Evolutionary conservation across 2,888 invertebrate species (phyloP).

Genomic region (Sesamia inferens): DNA sequence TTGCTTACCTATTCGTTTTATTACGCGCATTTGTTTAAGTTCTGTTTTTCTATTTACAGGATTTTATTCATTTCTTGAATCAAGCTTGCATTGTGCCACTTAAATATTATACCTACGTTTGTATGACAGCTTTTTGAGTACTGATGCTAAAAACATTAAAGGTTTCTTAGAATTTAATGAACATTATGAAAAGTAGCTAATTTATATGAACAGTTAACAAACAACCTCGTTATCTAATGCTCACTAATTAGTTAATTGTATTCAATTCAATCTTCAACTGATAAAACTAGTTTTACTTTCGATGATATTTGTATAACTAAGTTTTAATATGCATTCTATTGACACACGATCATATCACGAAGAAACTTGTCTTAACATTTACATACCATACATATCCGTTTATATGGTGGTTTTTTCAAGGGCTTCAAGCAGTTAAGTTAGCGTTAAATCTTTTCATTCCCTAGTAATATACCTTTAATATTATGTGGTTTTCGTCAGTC

Average conservation of each 20-base stretch:
- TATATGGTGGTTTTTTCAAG: slow-evolving; percentile 10
- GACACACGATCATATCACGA: slow-evolving; percentile 5
- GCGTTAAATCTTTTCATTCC: not conserved
- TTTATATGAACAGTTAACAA: not conserved
- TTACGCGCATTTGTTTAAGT: slow-evolving; percentile 6
- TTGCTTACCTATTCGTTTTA: not conserved
- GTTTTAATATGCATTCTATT: slow-evolving; percentile 10
- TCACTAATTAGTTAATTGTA: not conserved
- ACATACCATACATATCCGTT: not conserved
- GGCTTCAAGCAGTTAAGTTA: not conserved
- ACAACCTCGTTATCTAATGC: not conserved
- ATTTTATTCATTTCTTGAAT: not conserved
- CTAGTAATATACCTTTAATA: not conserved
- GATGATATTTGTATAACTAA: slow-evolving; percentile 1
- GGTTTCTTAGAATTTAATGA: not conserved
- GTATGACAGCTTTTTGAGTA: not conserved
- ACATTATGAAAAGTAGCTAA: not conserved
- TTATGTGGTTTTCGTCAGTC: slow-evolving; percentile 7
- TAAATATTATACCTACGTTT: slow-evolving; percentile 1
- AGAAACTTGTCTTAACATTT: not conserved
- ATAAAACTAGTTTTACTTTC: slow-evolving; percentile 4
- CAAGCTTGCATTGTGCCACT: not conserved
- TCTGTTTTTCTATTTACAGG: slow-evolving; percentile 16
- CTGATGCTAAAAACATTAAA: not conserved
- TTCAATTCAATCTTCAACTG: slow-evolving; percentile 4